Evolutionary conservation across 2,113 vertebrate genomes (phyloP).

Genomic region (Corythoichthys haematopterus): DNA sequence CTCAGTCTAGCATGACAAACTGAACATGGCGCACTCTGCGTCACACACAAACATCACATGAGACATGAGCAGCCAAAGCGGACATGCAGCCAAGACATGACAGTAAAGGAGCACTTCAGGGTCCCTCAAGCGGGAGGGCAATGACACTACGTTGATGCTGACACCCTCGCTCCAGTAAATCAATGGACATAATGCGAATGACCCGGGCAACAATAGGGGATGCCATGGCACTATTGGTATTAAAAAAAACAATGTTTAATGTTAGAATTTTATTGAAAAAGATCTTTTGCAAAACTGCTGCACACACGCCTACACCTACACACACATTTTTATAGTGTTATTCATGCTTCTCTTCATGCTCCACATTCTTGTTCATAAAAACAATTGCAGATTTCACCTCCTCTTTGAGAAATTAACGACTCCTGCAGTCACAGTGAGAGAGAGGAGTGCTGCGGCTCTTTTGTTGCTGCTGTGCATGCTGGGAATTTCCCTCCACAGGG

Average conservation of each 20-base stretch:
- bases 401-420: slow-evolving; percentile 39
- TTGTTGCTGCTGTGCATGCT: slow-evolving; percentile 50
- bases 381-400: slow-evolving; percentile 26
- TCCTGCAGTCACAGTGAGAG: slow-evolving; percentile 27
- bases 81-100: slow-evolving; percentile 35
- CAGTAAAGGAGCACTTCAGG: slow-evolving; percentile 29
- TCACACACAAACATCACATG: slow-evolving; percentile 24
- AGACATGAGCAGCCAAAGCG: slow-evolving; percentile 26
- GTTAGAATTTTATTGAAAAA: background rate
- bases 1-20: slow-evolving; percentile 32
- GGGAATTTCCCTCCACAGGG: slow-evolving; percentile 49
- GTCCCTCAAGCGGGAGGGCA: slow-evolving; percentile 10
- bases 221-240: background rate
- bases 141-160: slow-evolving; percentile 26
- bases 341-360: background rate
- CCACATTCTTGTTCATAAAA: slow-evolving; percentile 8
- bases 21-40: slow-evolving; percentile 29
- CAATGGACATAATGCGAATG: slow-evolving; percentile 16
- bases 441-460: slow-evolving; percentile 34
- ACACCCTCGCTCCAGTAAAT: slow-evolving; percentile 25
- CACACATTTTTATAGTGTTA: background rate
- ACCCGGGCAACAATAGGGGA: slow-evolving; percentile 3
- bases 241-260: slow-evolving; percentile 4
- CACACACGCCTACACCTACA: no score
- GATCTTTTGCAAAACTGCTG: background rate